These are phyloP conservation scores for Melieria omissa DNA, from an alignment of 2,888 invertebrate species.

Conservation along the genomic window DNA sequence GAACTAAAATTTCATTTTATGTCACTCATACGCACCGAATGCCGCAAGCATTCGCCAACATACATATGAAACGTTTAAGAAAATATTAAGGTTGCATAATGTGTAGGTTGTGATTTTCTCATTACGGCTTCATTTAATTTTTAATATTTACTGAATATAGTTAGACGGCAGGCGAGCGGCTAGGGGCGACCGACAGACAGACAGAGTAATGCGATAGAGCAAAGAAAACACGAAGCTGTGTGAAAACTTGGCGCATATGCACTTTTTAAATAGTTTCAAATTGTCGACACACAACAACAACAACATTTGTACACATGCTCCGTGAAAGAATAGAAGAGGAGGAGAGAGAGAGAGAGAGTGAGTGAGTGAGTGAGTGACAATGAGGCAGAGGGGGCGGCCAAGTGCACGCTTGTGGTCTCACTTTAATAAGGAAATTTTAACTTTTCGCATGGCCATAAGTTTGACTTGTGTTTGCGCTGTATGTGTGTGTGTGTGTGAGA, in stretches of 20 bases:
- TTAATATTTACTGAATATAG: no score
- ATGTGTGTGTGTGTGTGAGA: not conserved
- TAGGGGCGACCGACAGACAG: slow-evolving; percentile 19
- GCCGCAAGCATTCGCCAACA: not conserved
- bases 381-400: not conserved
- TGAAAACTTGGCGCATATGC: slow-evolving; percentile 20
- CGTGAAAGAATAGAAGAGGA: no score
- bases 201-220: slow-evolving; percentile 16
- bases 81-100: not conserved
- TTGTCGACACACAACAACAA: slow-evolving; percentile 18
- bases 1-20: not conserved
- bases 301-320: no score
- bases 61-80: not conserved
- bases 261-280: slow-evolving; percentile 23
- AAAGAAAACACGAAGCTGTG: not conserved
- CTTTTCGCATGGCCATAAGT: no score
- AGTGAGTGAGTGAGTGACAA: slow-evolving; percentile 7
- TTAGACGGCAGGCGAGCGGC: slow-evolving; percentile 21
- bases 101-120: not conserved
- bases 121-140: not conserved
- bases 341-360: no score
- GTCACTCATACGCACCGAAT: not conserved
- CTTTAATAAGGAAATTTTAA: slow-evolving; percentile 24
- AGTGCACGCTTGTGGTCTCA: slow-evolving; percentile 9
- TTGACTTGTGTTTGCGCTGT: not conserved